Evolutionary conservation across 2,113 vertebrate species (phyloP), one percentile per base, ranked within the genome.

Genomic region (Albula glossodonta): DNA sequence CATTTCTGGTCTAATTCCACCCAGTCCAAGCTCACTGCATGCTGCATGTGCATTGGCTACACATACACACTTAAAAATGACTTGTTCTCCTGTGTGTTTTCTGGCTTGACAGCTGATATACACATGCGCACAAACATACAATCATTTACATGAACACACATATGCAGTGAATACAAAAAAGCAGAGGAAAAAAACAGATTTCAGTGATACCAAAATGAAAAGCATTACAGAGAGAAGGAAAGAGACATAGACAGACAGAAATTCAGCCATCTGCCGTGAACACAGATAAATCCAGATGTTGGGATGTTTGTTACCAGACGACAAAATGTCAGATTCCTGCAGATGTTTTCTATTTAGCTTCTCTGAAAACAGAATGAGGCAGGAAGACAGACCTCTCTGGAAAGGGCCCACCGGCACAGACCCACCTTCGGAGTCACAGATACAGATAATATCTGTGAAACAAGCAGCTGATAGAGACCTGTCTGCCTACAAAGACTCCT

Each of bases 291-390:
- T 93, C 88, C 91, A 94, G 90, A 92, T 92, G 90, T 91, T 85
- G 17, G 80, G 89, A 91, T 92, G 89, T 93, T 91, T 90, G 87
- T 91, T 91, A 90, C 87, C 87, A 92, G 87, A 93, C n/a, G 87
- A 84, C 88, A 80, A 91, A 88, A 90, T 90, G 91, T 93, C 91
- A 90, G 89, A 92, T 92, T 94, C 90, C 88, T 91, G 89, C 93
- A 94, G 92, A 90, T 94, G 93, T 89, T 93, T 89, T 89, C 80
- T 56, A 91, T 94, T 91, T 92, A 48, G 84, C 86, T 89, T 89
- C 84, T 31, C 66, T 81, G 84, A 78, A 51, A 25, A 25, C 22
- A 31, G 57, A 81, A 19, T 2, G 48, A n/a, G 66, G 22, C 78
- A 4, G 78, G 53, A 74, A 9, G 70, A 74, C n/a, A 10, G n/a